Conservation (phyloP, 2,113 vertebrate species). For the Trichechus manatus region DNA sequence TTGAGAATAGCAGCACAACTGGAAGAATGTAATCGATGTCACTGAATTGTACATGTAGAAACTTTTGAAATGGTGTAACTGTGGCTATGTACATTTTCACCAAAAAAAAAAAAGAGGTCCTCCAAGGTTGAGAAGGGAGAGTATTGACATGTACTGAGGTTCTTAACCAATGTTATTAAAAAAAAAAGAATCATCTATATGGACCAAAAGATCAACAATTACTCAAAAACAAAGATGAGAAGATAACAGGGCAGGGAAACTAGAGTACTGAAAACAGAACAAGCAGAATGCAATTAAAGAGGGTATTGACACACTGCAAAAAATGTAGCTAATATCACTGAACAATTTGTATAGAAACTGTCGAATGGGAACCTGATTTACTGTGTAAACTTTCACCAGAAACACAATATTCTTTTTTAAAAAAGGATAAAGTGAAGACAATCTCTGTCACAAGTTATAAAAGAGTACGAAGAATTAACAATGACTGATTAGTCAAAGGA, state of each 20-base stretch:
- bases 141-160: too few relatives aligned
- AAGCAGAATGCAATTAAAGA: background rate
- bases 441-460: slow-evolving; percentile 31
- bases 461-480: slow-evolving; percentile 30
- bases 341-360: background rate
- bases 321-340: background rate
- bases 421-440: background rate
- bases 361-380: background rate
- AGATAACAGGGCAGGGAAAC: background rate
- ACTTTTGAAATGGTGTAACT: too few relatives aligned
- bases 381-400: background rate
- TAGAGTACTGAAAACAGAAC: background rate
- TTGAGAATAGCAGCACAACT: too few relatives aligned
- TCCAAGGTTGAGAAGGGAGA: too few relatives aligned
- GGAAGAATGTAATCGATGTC: too few relatives aligned
- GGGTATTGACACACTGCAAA: background rate
- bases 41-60: too few relatives aligned
- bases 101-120: too few relatives aligned
- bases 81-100: too few relatives aligned
- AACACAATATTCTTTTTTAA: too few relatives aligned
- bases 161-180: too few relatives aligned
- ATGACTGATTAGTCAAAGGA: background rate
- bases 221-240: background rate
- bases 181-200: too few relatives aligned
- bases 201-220: too few relatives aligned